Base-by-base conservation (phyloP, 1,140 invertebrate genomes). In the Aphelenchoides fujianensis region DNA sequence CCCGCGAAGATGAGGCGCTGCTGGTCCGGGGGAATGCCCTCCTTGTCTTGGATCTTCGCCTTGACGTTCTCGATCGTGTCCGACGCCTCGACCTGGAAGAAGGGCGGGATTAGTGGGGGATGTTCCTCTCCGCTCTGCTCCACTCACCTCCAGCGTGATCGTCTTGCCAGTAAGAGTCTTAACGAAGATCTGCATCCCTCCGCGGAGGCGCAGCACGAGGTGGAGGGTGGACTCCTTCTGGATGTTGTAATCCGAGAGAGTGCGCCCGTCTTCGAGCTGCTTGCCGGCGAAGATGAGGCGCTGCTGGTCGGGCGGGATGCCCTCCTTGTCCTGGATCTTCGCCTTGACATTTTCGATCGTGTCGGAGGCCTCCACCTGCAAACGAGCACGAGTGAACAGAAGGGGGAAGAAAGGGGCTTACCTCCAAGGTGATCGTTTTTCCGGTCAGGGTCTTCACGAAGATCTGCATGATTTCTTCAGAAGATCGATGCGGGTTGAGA, bases 281-380 rank as follows among this genome's bases (percentile, higher is more conserved):
- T 36, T 71, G 80, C 88, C 88, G 73, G 87, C 87, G 82, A 88
- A 89, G 76, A 88, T 88, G 61, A 89, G 77, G 37, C 88, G 74
- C 68, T 85, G 84, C 72, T 87, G 86, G 75, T 87, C 86, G 72
- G 85, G 86, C n/a, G 86, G 86, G 75, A 87, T 87, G 55, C 86
- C 86, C 82, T 88, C 87, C 79, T 88, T 88, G 75, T 88, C 87
- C 73, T 88, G 86, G 78, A 88, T 87, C 74, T 88, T 88, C n/a
- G 86, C 84, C 70, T 87, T 87, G 2, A 87, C 85, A 84, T 86
- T 86, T 70, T 87, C 86, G 74, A 86, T 87, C 19, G 86, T 85
- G 79, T 87, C 86, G 77, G 84, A 85, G 32, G 86, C 80, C 71
- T 87, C 86, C n/a, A 87, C 69, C 23, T 48, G 41, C 23, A 48